phyloP scores from a whole-genome alignment of 2,888 invertebrate species.

The Melanotus villosus region DNA sequence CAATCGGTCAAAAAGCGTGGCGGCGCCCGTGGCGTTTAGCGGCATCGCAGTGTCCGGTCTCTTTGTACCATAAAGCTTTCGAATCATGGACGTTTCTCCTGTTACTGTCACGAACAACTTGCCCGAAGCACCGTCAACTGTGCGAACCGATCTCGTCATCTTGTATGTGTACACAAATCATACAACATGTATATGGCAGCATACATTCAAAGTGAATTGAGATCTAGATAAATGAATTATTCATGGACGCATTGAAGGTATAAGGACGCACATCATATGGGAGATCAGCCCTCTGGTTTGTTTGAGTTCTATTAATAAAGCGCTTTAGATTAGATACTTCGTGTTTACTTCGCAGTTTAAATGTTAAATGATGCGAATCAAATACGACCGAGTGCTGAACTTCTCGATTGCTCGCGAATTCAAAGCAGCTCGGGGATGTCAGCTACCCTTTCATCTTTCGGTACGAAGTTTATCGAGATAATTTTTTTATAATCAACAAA shows the following conservation, averaged over 20 bases:
- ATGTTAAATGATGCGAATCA: slow-evolving; percentile 63
- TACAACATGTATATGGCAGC: slow-evolving; percentile 64
- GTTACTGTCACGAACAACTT: slow-evolving; percentile 55
- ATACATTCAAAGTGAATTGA: slow-evolving; percentile 66
- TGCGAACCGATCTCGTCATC: slow-evolving; percentile 59
- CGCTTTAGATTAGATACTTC: slow-evolving; percentile 64
- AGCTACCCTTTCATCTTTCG: neutral
- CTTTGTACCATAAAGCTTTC: slow-evolving; percentile 38
- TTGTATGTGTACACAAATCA: slow-evolving; percentile 62
- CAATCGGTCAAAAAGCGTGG: slow-evolving; percentile 58
- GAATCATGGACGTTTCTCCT: slow-evolving; percentile 46
- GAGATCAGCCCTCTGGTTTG: slow-evolving; percentile 60
- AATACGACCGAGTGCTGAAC: slow-evolving; percentile 46
- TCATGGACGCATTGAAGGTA: slow-evolving; percentile 64
- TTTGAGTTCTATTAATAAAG: slow-evolving; percentile 66
- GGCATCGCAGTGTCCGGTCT: slow-evolving; percentile 55
- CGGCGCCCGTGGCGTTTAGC: slow-evolving; percentile 56
- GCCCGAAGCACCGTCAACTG: slow-evolving; percentile 61
- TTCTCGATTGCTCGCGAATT: neutral
- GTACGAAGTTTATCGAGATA: too few species aligned
- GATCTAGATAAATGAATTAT: slow-evolving; percentile 66
- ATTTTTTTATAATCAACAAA: too few species aligned
- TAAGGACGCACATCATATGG: slow-evolving; percentile 61
- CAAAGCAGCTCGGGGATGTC: neutral
- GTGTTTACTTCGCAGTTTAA: slow-evolving; percentile 62